Evolutionary conservation across 2,888 invertebrate species (phyloP).

Genomic region (Drosophila ustulata): DNA sequence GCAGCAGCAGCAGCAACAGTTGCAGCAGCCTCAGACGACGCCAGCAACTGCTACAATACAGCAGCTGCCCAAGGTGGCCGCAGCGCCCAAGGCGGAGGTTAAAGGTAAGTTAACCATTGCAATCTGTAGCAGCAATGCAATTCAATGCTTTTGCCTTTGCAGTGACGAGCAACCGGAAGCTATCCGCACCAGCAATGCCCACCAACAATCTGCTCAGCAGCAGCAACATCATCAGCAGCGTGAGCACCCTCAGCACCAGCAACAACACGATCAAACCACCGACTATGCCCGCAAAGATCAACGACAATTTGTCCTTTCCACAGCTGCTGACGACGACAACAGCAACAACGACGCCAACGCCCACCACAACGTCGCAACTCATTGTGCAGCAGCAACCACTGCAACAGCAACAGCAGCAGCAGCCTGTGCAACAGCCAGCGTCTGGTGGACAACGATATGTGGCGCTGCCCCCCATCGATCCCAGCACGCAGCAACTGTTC

Average conservation of each 20-base stretch:
- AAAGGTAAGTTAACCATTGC: constrained; percentile 47
- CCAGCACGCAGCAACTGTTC: constrained; percentile 84
- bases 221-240: constrained; percentile 37
- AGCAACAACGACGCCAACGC: constrained; percentile 7
- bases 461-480: constrained; percentile 84
- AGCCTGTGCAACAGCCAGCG: constrained; percentile 23
- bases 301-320: constrained; percentile 56
- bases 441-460: constrained; percentile 76
- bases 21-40: constrained; percentile 30
- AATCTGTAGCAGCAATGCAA: not conserved
- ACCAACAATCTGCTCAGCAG: constrained; percentile 48
- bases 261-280: constrained; percentile 65
- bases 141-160: constrained; percentile 4
- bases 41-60: constrained; percentile 37
- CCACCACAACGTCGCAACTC: constrained; percentile 16
- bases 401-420: constrained; percentile 37
- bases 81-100: constrained; percentile 51
- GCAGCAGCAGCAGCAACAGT: constrained; percentile 40
- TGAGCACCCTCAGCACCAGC: constrained; percentile 38
- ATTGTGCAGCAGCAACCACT: constrained; percentile 39
- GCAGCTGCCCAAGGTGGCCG: constrained; percentile 39
- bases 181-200: constrained; percentile 30
- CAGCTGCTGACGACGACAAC: constrained; percentile 27
- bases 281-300: constrained; percentile 48
- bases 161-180: constrained; percentile 57